Conservation (phyloP, 2,888 invertebrate species). For the Operophtera brumata region DNA sequence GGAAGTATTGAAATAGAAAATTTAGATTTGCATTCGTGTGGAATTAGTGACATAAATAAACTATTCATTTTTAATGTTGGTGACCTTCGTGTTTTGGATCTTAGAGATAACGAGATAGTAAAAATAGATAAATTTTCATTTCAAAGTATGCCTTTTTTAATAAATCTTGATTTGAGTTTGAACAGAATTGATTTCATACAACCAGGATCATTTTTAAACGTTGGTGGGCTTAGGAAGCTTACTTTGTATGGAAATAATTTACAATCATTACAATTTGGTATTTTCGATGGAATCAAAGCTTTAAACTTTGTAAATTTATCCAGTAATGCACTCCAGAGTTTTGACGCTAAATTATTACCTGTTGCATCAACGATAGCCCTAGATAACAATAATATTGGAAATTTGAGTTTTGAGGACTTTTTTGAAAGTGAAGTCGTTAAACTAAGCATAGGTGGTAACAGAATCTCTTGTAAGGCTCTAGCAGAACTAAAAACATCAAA, state of each 20-base stretch:
- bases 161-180: slow-evolving; percentile 31
- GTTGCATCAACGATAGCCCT: slow-evolving; percentile 19
- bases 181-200: slow-evolving; percentile 33
- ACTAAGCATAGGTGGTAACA: slow-evolving; percentile 34
- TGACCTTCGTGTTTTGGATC: slow-evolving; percentile 23
- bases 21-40: slow-evolving; percentile 29
- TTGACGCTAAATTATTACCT: slow-evolving; percentile 31
- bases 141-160: slow-evolving; percentile 24
- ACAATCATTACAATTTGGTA: slow-evolving; percentile 30
- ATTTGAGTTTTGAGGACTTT: slow-evolving; percentile 25
- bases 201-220: slow-evolving; percentile 33
- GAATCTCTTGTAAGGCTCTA: slow-evolving; percentile 31
- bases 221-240: slow-evolving; percentile 20
- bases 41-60: slow-evolving; percentile 23
- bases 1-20: slow-evolving; percentile 16
- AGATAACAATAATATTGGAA: slow-evolving; percentile 31
- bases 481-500: slow-evolving; percentile 24
- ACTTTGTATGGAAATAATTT: slow-evolving; percentile 30
- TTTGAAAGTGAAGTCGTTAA: slow-evolving; percentile 14
- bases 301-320: slow-evolving; percentile 29
- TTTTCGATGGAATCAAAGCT: slow-evolving; percentile 30
- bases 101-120: slow-evolving; percentile 30
- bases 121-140: slow-evolving; percentile 33
- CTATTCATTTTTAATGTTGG: slow-evolving; percentile 23
- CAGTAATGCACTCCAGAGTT: slow-evolving; percentile 26